These are phyloP conservation scores for Limonius californicus DNA, from an alignment of 1,140 invertebrate genomes.

Conservation along the genomic window DNA sequence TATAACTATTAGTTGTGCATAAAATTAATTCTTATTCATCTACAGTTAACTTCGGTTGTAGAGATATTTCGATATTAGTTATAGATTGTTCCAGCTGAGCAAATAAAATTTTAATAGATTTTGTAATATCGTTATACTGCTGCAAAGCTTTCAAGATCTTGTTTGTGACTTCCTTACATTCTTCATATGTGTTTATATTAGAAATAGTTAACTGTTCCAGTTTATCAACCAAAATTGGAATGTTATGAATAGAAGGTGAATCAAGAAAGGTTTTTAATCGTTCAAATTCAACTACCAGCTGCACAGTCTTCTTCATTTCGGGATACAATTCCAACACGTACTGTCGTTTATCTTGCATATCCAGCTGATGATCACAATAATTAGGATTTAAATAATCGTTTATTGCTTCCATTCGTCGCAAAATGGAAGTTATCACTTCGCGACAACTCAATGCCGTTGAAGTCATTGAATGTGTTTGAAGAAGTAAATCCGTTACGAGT, in stretches of 20 bases:
- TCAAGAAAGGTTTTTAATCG: constrained; percentile 33
- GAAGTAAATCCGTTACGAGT: constrained; percentile 37
- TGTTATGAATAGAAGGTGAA: constrained; percentile 35
- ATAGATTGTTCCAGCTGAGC: constrained; percentile 39
- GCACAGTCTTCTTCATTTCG: constrained; percentile 39
- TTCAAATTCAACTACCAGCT: constrained; percentile 36
- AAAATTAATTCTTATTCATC: neutral
- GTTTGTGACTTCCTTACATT: constrained; percentile 35
- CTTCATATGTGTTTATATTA: constrained; percentile 37
- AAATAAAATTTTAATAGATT: constrained; percentile 40
- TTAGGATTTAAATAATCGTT: constrained; percentile 44
- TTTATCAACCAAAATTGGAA: constrained; percentile 36
- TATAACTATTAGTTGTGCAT: too few species aligned
- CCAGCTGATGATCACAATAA: constrained; percentile 37
- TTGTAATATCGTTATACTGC: constrained; percentile 42
- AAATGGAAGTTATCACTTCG: constrained; percentile 40
- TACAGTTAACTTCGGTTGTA: constrained; percentile 29
- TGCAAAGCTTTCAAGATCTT: constrained; percentile 40
- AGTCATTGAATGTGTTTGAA: constrained; percentile 44
- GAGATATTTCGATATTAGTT: constrained; percentile 36
- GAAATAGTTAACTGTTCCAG: constrained; percentile 33
- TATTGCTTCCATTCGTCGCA: constrained; percentile 37
- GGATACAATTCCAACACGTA: constrained; percentile 42
- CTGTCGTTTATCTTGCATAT: constrained; percentile 38
- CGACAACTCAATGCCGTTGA: constrained; percentile 43